Percentiles rank a stretch among this genome's conserved stretches.
Conservation (phyloP, 2,888 invertebrate species). For the Drosophila nr. fundita region DNA sequence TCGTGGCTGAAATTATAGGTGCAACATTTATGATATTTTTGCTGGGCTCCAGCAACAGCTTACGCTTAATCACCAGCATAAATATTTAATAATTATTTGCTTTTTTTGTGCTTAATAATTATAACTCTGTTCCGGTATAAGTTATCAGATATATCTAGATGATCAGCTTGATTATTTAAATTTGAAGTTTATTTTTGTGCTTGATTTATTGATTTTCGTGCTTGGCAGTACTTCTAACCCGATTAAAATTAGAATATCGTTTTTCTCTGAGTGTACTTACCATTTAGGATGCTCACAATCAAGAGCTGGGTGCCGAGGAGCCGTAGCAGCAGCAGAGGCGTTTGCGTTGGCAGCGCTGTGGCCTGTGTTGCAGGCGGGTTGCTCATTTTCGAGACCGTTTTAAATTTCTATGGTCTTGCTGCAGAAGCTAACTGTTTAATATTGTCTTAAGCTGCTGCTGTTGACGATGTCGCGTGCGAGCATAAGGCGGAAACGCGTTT, state of each 20-base stretch:
- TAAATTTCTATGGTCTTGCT: constrained; percentile 70
- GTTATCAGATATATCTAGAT: not conserved
- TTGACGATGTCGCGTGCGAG: constrained; percentile 48
- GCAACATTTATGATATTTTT: constrained; percentile 52
- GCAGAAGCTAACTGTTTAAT: constrained; percentile 65
- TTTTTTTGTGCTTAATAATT: not conserved
- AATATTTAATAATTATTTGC: constrained; percentile 53
- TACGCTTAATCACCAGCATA: constrained; percentile 68
- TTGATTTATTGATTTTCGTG: not conserved
- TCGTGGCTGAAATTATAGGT: constrained; percentile 63
- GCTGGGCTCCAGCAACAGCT: constrained; percentile 23
- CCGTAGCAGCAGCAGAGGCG: constrained; percentile 26
- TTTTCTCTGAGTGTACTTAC: constrained; percentile 41
- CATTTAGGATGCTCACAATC: constrained; percentile 50
- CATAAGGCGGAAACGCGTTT: constrained; percentile 75
- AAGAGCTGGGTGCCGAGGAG: constrained; percentile 43
- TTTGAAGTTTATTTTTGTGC: not conserved
- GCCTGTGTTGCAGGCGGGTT: constrained; percentile 17
- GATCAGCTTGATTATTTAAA: not conserved
- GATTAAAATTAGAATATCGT: accelerated
- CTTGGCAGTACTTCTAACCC: not conserved
- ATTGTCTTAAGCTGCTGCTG: constrained; percentile 36
- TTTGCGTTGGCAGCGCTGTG: constrained; percentile 10
- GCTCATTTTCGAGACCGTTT: constrained; percentile 82
- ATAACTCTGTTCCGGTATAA: not conserved